These are phyloP conservation scores for Trachurus trachurus DNA, from an alignment of 2,797 vertebrate genomes.

Conservation along the genomic window DNA sequence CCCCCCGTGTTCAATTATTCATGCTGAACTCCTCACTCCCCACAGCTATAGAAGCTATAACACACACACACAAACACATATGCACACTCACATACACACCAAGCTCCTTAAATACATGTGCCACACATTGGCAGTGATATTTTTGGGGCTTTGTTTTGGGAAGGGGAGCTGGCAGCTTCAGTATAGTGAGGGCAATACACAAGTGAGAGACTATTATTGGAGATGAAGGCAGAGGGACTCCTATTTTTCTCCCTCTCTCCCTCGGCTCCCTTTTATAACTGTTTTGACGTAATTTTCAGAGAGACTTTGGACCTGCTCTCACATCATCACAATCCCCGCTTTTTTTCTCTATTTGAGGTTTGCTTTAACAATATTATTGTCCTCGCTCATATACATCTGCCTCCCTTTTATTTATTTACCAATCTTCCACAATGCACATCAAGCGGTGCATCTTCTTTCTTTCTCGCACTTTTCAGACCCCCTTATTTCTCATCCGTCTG, in stretches of 20 bases:
- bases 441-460: conserved; percentile 36
- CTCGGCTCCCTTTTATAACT: conserved; percentile 26
- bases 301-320: conserved; percentile 44
- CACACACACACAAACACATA: conserved; percentile 25
- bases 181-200: conserved; percentile 57
- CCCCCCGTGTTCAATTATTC: conserved; percentile 78
- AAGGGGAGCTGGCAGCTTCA: conserved; percentile 71
- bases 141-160: conserved; percentile 77
- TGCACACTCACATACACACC: conserved; percentile 23
- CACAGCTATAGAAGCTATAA: conserved; percentile 68
- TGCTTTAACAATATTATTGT: conserved; percentile 25
- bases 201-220: conserved; percentile 73
- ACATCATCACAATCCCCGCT: conserved; percentile 41
- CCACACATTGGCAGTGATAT: conserved; percentile 79
- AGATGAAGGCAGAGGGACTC: conserved; percentile 71
- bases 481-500: conserved; percentile 51
- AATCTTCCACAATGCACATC: conserved; percentile 28
- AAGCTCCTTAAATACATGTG: conserved; percentile 68
- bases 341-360: conserved; percentile 3
- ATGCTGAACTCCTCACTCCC: conserved; percentile 76
- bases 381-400: conserved; percentile 9
- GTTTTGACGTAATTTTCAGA: conserved; percentile 51
- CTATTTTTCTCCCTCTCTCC: conserved; percentile 34
- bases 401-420: conserved; percentile 17
- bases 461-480: conserved; percentile 36